Conservation (phyloP, 2,888 invertebrate species). For the Zygogramma bicolorata region DNA sequence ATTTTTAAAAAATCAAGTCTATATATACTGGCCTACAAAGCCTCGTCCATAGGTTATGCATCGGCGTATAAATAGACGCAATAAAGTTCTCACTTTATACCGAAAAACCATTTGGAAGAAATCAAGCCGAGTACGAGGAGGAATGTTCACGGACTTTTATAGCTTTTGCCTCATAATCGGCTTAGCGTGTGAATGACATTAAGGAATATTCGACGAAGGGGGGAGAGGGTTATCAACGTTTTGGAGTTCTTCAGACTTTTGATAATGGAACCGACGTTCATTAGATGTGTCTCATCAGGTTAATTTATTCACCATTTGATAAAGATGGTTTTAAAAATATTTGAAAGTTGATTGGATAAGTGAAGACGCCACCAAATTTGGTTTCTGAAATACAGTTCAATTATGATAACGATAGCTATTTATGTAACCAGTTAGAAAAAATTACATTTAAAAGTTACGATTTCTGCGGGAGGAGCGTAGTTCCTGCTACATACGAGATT, state of each 20-base stretch:
- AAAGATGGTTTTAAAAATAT: not conserved
- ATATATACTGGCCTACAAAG: too few species aligned
- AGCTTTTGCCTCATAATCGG: not conserved
- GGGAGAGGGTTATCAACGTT: not conserved
- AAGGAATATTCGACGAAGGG: not conserved
- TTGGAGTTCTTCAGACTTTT: not conserved
- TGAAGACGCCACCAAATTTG: too few species aligned
- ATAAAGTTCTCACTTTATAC: constrained; percentile 19
- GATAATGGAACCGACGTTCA: too few species aligned
- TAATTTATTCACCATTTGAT: not conserved
- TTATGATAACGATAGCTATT: too few species aligned
- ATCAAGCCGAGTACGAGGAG: constrained; percentile 7
- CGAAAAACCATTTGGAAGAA: constrained; percentile 10
- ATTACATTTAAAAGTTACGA: too few species aligned
- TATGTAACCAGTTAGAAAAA: too few species aligned
- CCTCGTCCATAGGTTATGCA: not conserved
- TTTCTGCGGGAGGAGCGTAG: too few species aligned
- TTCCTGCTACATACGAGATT: too few species aligned
- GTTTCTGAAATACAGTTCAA: too few species aligned
- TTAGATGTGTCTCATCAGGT: too few species aligned
- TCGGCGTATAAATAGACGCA: constrained; percentile 14
- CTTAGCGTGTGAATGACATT: constrained; percentile 6
- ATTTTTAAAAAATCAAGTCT: too few species aligned
- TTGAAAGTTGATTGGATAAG: too few species aligned
- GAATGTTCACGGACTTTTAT: constrained; percentile 2